Evolutionary conservation across 1,140 invertebrate species (phyloP), one percentile per base, ranked within the genome.

Genomic region (Diabrotica undecimpunctata): DNA sequence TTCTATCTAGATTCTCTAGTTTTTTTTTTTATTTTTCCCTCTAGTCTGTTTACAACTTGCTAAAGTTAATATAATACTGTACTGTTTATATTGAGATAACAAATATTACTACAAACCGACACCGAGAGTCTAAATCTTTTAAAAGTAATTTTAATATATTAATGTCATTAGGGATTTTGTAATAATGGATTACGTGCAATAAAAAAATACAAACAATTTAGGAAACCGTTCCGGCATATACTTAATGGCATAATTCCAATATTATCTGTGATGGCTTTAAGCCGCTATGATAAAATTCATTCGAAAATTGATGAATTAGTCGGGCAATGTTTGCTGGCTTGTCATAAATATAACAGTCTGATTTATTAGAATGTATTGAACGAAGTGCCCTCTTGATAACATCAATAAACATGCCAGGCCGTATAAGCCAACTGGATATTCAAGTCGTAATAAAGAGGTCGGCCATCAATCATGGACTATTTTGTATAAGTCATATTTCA

Each of bases 281-380:
- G 41, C 41, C 41, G 41, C 41, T 46, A 46, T 10, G 41, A 46
- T 46, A 46, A 46, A 46, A 46, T 46, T 46, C n/a, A 46, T 46
- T 46, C 41, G 41, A 46, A 46, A 46, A 46, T 46, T 46, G 41
- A 46, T 46, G 41, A 46, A 46, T 46, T 46, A 46, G 41, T 46
- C 41, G 41, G n/a, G 41, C 41, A 46, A 46, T 46, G 41, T 46
- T 46, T 46, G 41, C 41, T 46, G 41, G 41, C 41, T 46, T 46
- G 41, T 46, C 41, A 46, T 46, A 46, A 46, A 46, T 46, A 46
- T 46, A 46, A 46, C 41, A 46, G 41, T 46, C 41, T 46, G 41
- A 46, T 46, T 46, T 46, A 46, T 46, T 46, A 46, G 41, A 46
- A 46, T 46, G 41, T n/a, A 46, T 46, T n/a, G 41, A 46, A 46